Evolutionary conservation across 2,797 vertebrate genomes (phyloP).

Genomic region (Anolis apletophallus): DNA sequence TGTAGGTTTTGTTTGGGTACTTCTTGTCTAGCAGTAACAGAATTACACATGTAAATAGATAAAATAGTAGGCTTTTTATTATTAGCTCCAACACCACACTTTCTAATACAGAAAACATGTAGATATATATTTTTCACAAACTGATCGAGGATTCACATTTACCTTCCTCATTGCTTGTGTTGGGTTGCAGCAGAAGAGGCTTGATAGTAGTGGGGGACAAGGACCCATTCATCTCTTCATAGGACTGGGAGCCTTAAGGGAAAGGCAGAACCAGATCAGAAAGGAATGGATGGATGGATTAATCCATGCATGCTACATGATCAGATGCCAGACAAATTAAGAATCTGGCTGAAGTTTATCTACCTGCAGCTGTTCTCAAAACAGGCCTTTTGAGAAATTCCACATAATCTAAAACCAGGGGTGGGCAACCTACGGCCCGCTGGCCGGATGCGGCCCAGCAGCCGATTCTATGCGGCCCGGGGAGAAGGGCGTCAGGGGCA

Average conservation of each 20-base stretch:
- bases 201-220: slow-evolving; percentile 8
- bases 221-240: slow-evolving; percentile 42
- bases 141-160: not conserved
- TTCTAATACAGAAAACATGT: not conserved
- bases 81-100: not conserved
- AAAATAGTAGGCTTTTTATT: not conserved
- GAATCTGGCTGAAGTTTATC: not conserved
- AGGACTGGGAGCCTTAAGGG: slow-evolving; percentile 33
- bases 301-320: not conserved
- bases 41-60: not conserved
- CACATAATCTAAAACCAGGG: not conserved
- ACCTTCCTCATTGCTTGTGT: slow-evolving; percentile 41
- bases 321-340: not conserved
- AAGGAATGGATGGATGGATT: not conserved
- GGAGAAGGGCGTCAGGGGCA: too few species aligned
- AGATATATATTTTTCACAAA: not conserved
- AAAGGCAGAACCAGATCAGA: not conserved
- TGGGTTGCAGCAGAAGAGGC: not conserved
- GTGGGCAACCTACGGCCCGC: too few species aligned
- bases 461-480: too few species aligned
- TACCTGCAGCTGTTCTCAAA: not conserved
- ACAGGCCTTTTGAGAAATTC: not conserved
- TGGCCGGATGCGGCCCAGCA: too few species aligned
- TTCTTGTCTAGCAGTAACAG: not conserved
- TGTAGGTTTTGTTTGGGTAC: not conserved